phyloP scores from a whole-genome alignment of 2,113 vertebrate species.

The Eonycteris spelaea region DNA sequence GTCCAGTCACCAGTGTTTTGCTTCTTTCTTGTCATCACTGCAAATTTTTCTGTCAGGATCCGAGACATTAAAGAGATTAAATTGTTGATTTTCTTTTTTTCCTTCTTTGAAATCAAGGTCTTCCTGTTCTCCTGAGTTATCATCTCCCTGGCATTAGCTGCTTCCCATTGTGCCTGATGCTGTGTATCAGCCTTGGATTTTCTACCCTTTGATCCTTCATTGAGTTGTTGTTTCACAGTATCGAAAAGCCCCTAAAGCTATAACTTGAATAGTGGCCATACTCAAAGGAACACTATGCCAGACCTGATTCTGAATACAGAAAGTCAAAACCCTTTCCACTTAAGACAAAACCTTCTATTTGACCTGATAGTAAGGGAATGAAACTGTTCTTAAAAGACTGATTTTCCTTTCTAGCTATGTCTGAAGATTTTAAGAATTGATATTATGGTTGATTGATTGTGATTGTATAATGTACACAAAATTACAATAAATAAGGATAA shows the following conservation, averaged over 20 bases:
- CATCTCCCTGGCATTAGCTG: background rate
- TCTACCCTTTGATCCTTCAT: constrained; percentile 7
- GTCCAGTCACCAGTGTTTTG: background rate
- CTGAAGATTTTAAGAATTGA: background rate
- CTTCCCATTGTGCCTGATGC: background rate
- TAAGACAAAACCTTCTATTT: background rate
- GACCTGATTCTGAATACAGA: background rate
- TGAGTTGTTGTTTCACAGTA: constrained; percentile 33
- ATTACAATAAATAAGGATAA: background rate
- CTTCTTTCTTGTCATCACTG: constrained; percentile 1
- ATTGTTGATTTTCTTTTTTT: background rate
- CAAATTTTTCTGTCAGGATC: background rate
- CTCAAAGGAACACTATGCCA: background rate
- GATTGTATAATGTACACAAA: background rate
- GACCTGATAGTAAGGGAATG: background rate
- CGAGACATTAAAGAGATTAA: background rate
- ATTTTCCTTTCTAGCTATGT: background rate
- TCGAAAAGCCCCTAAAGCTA: constrained; percentile 25
- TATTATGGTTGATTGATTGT: background rate
- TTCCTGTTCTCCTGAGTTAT: background rate
- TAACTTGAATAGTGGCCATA: background rate
- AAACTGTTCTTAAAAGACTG: background rate
- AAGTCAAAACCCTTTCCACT: background rate
- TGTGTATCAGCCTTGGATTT: background rate
- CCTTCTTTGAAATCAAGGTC: background rate